These are phyloP conservation scores for Calosoma granatense DNA, from an alignment of 1,140 invertebrate species.

Conservation along the genomic window DNA sequence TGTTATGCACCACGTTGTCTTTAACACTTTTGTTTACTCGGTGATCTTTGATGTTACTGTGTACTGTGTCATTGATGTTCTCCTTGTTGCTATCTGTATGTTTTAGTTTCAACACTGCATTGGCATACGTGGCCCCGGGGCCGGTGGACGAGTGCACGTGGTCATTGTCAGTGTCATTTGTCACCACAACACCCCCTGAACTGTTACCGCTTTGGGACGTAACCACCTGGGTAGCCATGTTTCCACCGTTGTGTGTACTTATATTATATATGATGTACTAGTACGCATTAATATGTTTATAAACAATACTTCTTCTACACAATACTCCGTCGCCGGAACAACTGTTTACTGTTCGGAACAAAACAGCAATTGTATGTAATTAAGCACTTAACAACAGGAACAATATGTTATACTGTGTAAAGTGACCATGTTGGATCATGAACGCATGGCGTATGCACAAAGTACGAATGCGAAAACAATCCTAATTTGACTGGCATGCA, in stretches of 20 bases:
- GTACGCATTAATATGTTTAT: slow-evolving; percentile 18
- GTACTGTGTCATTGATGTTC: slow-evolving; percentile 19
- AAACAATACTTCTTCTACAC: slow-evolving; percentile 11
- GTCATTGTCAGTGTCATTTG: slow-evolving; percentile 11
- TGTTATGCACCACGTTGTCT: slow-evolving; percentile 14
- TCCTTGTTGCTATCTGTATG: slow-evolving; percentile 22
- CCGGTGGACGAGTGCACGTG: slow-evolving; percentile 29
- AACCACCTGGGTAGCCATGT: slow-evolving; percentile 6
- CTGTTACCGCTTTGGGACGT: slow-evolving; percentile 19
- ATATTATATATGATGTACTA: not conserved
- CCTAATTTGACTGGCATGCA: not conserved
- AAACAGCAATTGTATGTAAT: not conserved
- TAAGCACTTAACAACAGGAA: slow-evolving; percentile 8
- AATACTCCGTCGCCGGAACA: not conserved
- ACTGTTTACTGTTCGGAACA: slow-evolving; percentile 19
- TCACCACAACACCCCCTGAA: slow-evolving; percentile 14
- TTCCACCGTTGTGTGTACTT: not conserved
- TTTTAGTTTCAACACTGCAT: slow-evolving; percentile 6
- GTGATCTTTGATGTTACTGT: slow-evolving; percentile 12
- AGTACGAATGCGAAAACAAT: not conserved
- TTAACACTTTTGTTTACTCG: not conserved
- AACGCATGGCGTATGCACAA: slow-evolving; percentile 25
- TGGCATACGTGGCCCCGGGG: not conserved
- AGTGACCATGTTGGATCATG: slow-evolving; percentile 30
- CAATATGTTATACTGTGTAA: slow-evolving; percentile 30